A percentile compares a stretch with the other conserved stretches of the same genome.
phyloP scores from a whole-genome alignment of 1,140 invertebrate species.

The Pogonomyrmex californicus region DNA sequence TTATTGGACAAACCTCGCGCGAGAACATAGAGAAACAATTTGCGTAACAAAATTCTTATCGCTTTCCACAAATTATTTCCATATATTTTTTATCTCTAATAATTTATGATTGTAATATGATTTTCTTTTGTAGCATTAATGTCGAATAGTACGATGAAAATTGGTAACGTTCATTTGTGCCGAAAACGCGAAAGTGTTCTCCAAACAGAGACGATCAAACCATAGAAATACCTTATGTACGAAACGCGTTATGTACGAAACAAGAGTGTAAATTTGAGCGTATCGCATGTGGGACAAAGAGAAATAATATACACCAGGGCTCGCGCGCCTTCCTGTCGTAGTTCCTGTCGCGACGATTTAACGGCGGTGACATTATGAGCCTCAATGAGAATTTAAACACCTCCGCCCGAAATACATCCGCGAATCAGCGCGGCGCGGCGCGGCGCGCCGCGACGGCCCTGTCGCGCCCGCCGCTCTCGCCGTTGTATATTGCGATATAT shows the following conservation, averaged over 20 bases:
- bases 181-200: not conserved
- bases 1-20: not conserved
- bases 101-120: not conserved
- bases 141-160: not conserved
- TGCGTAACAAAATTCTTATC: not conserved
- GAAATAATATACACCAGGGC: slow-evolving; percentile 42
- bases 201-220: not conserved
- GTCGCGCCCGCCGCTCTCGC: slow-evolving; percentile 56
- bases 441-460: slow-evolving; percentile 50
- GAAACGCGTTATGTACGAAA: not conserved
- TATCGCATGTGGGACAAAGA: slow-evolving; percentile 46
- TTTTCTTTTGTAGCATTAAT: not conserved
- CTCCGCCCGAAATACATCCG: slow-evolving; percentile 58
- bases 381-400: slow-evolving; percentile 59
- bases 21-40: not conserved
- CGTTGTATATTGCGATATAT: slow-evolving; percentile 77
- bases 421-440: slow-evolving; percentile 48
- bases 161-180: not conserved
- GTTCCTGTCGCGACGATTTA: slow-evolving; percentile 63
- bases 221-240: slow-evolving; percentile 17
- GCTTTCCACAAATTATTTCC: not conserved
- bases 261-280: slow-evolving; percentile 33
- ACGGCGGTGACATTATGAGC: slow-evolving; percentile 62
- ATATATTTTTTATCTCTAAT: not conserved
- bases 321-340: slow-evolving; percentile 40